Evolutionary conservation across 2,888 invertebrate genomes (phyloP).

Genomic region (Tinea pellionella): DNA sequence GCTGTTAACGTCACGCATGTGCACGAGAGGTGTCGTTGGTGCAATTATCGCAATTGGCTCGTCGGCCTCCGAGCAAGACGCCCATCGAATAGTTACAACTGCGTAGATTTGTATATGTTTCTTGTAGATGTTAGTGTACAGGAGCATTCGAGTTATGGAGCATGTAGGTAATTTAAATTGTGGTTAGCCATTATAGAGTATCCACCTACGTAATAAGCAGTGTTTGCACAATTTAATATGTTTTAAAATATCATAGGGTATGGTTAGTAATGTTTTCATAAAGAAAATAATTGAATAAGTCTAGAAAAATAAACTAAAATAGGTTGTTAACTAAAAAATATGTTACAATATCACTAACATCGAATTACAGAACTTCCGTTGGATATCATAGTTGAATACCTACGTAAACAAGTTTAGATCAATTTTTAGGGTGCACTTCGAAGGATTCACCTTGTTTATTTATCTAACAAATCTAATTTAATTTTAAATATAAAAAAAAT

Average conservation of each 20-base stretch:
- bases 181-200: slow-evolving; percentile 6
- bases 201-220: background rate
- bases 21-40: slow-evolving; percentile 59
- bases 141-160: slow-evolving; percentile 9
- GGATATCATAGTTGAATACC: background rate
- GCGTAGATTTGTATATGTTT: background rate
- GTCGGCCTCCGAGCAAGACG: slow-evolving; percentile 51
- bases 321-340: background rate
- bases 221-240: background rate
- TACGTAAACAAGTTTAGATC: background rate
- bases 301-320: no score
- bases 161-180: slow-evolving; percentile 3
- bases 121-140: background rate
- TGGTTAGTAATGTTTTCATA: background rate
- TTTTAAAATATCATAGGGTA: background rate
- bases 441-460: background rate
- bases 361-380: background rate
- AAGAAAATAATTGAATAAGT: background rate
- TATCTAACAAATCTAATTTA: background rate
- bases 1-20: slow-evolving; percentile 56
- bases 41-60: slow-evolving; percentile 68
- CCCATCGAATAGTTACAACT: slow-evolving; percentile 23
- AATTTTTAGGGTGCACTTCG: background rate
- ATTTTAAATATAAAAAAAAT: no score
- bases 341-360: background rate